Evolutionary conservation across 2,888 invertebrate species (phyloP).

Genomic region (Ceraclea dissimilis): DNA sequence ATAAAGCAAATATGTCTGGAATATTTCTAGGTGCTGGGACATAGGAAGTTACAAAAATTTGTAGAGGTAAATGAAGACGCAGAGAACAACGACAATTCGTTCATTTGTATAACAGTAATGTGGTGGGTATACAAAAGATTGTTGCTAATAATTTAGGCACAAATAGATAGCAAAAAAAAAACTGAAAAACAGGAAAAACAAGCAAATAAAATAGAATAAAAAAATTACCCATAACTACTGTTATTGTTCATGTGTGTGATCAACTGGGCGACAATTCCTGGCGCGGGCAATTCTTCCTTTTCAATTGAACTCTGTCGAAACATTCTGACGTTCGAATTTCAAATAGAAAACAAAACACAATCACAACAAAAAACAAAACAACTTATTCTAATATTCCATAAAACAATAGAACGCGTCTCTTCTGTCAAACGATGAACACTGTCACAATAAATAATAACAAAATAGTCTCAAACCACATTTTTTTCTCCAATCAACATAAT

Average conservation of each 20-base stretch:
- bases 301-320: slow-evolving; percentile 8
- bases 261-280: slow-evolving; percentile 47
- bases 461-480: neutral
- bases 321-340: neutral
- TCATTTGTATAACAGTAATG: too few relatives aligned
- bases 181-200: neutral
- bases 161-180: neutral
- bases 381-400: too few relatives aligned
- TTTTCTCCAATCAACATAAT: neutral
- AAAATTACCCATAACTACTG: slow-evolving; percentile 31
- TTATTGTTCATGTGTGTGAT: slow-evolving; percentile 48
- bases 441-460: neutral
- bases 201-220: neutral
- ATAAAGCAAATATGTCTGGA: too few relatives aligned
- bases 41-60: too few relatives aligned
- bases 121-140: too few relatives aligned
- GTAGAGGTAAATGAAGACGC: too few relatives aligned
- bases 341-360: neutral
- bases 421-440: too few relatives aligned
- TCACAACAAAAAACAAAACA: neutral
- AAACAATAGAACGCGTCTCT: too few relatives aligned
- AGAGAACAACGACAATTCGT: too few relatives aligned
- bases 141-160: too few relatives aligned
- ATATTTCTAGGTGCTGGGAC: too few relatives aligned
- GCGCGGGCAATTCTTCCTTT: slow-evolving; percentile 38